phyloP scores from a whole-genome alignment of 1,140 invertebrate species.

The Zaprionus africanus region DNA sequence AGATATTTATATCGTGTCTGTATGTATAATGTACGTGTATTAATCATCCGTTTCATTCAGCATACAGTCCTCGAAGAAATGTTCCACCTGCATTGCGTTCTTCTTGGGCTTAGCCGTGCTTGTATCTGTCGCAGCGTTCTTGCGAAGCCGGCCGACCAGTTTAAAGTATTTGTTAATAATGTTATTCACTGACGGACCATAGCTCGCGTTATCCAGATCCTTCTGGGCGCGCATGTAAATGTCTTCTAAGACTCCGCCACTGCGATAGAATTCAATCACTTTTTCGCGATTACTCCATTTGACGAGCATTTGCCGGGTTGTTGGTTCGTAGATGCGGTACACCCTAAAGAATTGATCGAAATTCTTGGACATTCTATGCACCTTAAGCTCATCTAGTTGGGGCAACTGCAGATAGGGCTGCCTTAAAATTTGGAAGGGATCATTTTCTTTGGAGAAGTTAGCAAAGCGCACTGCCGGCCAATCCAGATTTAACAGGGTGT shows the following conservation, averaged over 20 bases:
- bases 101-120: background rate
- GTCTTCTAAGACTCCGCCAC: slow-evolving; percentile 62
- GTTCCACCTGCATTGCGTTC: background rate
- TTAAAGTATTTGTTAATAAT: slow-evolving; percentile 70
- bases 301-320: background rate
- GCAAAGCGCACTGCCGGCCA: slow-evolving; percentile 64
- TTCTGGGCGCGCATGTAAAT: slow-evolving; percentile 49
- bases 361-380: slow-evolving; percentile 40
- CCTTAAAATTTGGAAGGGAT: slow-evolving; percentile 68
- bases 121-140: slow-evolving; percentile 17
- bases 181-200: slow-evolving; percentile 36
- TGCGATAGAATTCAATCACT: slow-evolving; percentile 60
- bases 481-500: slow-evolving; percentile 65
- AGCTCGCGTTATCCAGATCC: slow-evolving; percentile 36
- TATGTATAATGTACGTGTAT: slow-evolving; percentile 5
- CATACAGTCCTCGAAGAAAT: background rate
- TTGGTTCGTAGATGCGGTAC: slow-evolving; percentile 44
- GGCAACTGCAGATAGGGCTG: slow-evolving; percentile 69
- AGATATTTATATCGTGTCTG: too few species aligned
- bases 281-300: slow-evolving; percentile 59
- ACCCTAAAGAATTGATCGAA: slow-evolving; percentile 61
- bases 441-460: slow-evolving; percentile 59
- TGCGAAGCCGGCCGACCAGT: slow-evolving; percentile 47
- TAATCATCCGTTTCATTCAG: background rate
- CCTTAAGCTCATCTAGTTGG: slow-evolving; percentile 42